phyloP scores from a whole-genome alignment of 2,113 vertebrate genomes.

The Actenoides lindsayi region DNA sequence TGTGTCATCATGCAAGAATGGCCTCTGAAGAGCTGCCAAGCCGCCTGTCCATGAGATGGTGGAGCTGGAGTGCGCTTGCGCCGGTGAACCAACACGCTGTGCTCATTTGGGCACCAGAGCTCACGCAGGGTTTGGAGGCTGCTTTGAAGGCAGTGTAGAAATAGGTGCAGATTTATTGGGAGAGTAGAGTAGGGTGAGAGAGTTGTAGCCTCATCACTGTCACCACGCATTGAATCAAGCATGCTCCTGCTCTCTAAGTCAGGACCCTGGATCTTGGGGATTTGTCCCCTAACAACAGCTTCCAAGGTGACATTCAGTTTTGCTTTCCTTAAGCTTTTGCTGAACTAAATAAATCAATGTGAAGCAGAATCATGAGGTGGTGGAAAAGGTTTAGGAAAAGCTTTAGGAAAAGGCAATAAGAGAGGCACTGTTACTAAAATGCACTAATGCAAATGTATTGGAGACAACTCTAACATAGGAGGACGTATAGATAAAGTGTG shows the following conservation, averaged over 20 bases:
- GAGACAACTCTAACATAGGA: background rate
- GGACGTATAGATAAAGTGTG: background rate
- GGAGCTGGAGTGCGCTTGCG: accelerated
- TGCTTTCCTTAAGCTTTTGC: background rate
- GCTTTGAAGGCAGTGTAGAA: background rate
- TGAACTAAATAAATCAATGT: background rate
- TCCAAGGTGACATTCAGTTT: background rate
- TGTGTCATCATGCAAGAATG: constrained; percentile 42
- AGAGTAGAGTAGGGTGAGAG: background rate
- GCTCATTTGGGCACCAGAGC: background rate
- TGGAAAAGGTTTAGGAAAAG: background rate
- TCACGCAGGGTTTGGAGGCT: background rate
- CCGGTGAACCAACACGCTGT: accelerated
- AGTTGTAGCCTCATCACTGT: background rate
- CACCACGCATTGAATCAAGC: background rate
- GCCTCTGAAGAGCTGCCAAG: constrained; percentile 59
- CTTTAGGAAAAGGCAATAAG: background rate
- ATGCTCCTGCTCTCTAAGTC: background rate
- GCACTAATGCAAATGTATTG: background rate
- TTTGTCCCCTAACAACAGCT: accelerated
- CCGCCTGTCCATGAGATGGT: background rate
- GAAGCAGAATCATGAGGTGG: background rate
- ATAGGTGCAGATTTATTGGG: background rate
- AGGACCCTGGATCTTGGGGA: background rate
- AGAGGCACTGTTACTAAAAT: background rate